Evolutionary conservation across 1,140 invertebrate genomes (phyloP).

Genomic region (Protaetia brevitarsis): DNA sequence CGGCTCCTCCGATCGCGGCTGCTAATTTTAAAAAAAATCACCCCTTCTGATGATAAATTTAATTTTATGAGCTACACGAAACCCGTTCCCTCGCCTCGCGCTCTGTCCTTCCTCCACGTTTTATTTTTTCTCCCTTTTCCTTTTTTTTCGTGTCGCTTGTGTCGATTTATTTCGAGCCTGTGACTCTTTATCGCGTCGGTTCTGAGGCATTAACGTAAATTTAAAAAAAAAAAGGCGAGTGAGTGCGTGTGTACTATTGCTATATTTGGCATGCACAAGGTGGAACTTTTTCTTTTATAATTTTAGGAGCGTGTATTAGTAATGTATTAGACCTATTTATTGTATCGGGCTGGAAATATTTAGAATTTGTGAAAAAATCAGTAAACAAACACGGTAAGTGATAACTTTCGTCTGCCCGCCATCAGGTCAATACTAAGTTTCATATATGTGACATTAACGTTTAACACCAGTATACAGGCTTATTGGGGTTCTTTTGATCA

Average conservation of each 20-base stretch:
- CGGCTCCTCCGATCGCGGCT: not conserved
- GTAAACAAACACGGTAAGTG: too few species aligned
- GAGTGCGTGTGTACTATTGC: not conserved
- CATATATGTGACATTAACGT: too few species aligned
- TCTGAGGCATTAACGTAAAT: not conserved
- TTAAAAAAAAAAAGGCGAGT: too few species aligned
- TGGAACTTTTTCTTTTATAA: too few species aligned
- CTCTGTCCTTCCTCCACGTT: not conserved
- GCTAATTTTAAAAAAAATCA: conserved; percentile 19
- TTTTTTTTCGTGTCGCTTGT: not conserved
- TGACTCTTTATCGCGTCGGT: conserved; percentile 5
- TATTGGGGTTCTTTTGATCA: too few species aligned
- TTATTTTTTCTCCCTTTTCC: conserved; percentile 1
- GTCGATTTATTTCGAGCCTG: conserved; percentile 11
- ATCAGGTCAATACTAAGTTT: too few species aligned
- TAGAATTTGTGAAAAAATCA: too few species aligned
- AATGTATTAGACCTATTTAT: too few species aligned
- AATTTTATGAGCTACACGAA: conserved; percentile 16
- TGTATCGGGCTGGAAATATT: too few species aligned
- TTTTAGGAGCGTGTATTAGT: too few species aligned
- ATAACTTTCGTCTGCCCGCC: too few species aligned
- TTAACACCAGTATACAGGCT: too few species aligned
- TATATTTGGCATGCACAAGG: not conserved
- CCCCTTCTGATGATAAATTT: conserved; percentile 13
- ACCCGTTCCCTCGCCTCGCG: not conserved